A percentile compares a stretch with the other conserved stretches of the same genome.
Evolutionary conservation across 2,888 invertebrate species (phyloP).

Genomic region (Amblyteles armatorius): DNA sequence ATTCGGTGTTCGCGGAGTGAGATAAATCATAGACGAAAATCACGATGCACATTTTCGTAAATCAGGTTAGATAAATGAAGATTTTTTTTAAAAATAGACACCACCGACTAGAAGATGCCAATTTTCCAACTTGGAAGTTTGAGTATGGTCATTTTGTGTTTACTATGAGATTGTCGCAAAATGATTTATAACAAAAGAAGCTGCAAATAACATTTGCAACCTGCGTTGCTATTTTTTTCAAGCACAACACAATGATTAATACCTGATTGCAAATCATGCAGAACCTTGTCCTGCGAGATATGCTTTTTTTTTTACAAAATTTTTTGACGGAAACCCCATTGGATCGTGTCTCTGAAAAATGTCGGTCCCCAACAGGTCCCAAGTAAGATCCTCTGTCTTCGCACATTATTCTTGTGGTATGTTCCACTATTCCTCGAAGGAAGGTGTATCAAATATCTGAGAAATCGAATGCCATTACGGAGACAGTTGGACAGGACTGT

Average conservation of each 20-base stretch:
- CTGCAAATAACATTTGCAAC: not conserved
- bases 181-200: too few relatives aligned
- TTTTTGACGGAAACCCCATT: not conserved
- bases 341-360: not conserved
- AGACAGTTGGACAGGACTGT: conserved; percentile 46
- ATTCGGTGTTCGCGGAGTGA: not conserved
- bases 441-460: conserved; percentile 42
- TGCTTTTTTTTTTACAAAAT: not conserved
- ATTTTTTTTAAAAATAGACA: too few relatives aligned
- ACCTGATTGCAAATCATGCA: not conserved
- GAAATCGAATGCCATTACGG: conserved; percentile 60
- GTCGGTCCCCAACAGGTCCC: not conserved
- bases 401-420: conserved; percentile 6
- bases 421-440: conserved; percentile 11
- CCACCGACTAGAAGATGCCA: not conserved
- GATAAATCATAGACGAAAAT: not conserved
- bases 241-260: not conserved
- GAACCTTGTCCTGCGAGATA: not conserved
- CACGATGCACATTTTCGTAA: too few relatives aligned
- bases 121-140: not conserved
- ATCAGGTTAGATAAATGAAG: too few relatives aligned
- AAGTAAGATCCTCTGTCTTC: not conserved
- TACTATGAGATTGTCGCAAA: too few relatives aligned
- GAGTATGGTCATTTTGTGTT: too few relatives aligned
- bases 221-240: not conserved